phyloP scores from a whole-genome alignment of 2,113 vertebrate species.

The Dissostichus mawsoni region DNA sequence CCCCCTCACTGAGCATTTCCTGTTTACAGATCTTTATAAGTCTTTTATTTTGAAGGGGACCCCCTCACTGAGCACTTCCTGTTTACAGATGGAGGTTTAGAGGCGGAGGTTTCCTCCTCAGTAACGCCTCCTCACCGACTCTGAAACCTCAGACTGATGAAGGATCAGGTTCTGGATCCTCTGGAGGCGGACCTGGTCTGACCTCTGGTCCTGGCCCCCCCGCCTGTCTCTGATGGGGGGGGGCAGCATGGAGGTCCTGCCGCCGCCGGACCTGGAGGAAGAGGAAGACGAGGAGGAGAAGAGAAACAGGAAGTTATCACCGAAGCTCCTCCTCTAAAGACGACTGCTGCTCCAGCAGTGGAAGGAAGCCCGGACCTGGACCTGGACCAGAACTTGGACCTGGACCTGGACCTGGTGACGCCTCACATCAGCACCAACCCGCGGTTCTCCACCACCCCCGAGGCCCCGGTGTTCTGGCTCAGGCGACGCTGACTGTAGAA shows the following conservation, averaged over 20 bases:
- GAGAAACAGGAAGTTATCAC: slow-evolving; percentile 40
- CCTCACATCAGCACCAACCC: slow-evolving; percentile 67
- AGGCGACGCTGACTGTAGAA: slow-evolving; percentile 69
- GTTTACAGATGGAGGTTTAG: slow-evolving; percentile 64
- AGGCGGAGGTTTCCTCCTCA: slow-evolving; percentile 74
- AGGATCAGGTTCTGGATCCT: slow-evolving; percentile 89
- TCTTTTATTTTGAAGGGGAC: background rate
- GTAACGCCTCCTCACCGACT: background rate
- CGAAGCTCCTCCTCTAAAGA: background rate
- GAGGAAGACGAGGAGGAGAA: slow-evolving; percentile 62
- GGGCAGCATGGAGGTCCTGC: slow-evolving; percentile 66
- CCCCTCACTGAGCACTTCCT: slow-evolving; percentile 14
- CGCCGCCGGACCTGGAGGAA: slow-evolving; percentile 72
- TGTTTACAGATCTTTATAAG: background rate
- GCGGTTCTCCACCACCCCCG: slow-evolving; percentile 71
- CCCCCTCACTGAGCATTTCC: slow-evolving; percentile 14
- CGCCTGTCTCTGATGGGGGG: slow-evolving; percentile 34
- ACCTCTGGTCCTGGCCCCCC: background rate
- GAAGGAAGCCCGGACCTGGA: slow-evolving; percentile 42
- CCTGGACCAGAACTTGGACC: slow-evolving; percentile 46
- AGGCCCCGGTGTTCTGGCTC: slow-evolving; percentile 72
- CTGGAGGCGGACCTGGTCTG: slow-evolving; percentile 31
- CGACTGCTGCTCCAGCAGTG: slow-evolving; percentile 8
- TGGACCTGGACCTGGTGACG: slow-evolving; percentile 54
- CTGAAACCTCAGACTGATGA: slow-evolving; percentile 65